Evolutionary conservation across 2,113 vertebrate species (phyloP), one percentile per base, ranked within the genome.

Genomic region (Oreochromis aureus): DNA sequence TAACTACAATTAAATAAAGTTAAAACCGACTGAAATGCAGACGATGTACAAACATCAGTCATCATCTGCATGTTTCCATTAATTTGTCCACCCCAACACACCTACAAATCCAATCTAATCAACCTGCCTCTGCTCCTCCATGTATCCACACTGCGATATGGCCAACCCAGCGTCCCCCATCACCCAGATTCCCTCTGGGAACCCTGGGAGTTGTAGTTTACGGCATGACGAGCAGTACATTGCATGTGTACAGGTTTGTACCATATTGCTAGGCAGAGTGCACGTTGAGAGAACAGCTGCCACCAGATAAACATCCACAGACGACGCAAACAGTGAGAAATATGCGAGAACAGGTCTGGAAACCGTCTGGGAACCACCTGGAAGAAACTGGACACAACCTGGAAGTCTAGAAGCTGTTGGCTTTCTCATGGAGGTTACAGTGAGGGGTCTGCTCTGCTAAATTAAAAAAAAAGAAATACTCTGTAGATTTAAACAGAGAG

Each of bases 181-280:
- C 76, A 41, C 53, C 78, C 41, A 55, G 69, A 53, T 24, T 8
- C 53, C 73, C 86, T 87, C 76, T 11, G 58, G 88, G 86, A 86
- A 91, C 86, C 5, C 34, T 89, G 92, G 89, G 86, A 89, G 53
- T 61, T 86, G 81, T 83, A 92, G 87, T 91, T 71, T 34, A 51
- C 0, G 3, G 30, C 83, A 55, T 15, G 55, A 32, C 7, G 82
- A 83, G 83, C 55, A 12, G 66, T 87, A 27, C 27, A 12, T 36
- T 85, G 44, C 6, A 32, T 73, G 84, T 78, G 86, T 87, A 91
- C 86, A 92, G 94, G 91, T 90, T 92, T 92, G 89, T 82, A 91
- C 82, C 94, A 95, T 93, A 92, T 94, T 95, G 92, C 87, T 82
- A 86, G 85, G 54, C 94, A 95, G 92, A 94, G 94, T 91, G 92